Conservation (phyloP, 2,113 vertebrate genomes). For the Eclectus roratus region DNA sequence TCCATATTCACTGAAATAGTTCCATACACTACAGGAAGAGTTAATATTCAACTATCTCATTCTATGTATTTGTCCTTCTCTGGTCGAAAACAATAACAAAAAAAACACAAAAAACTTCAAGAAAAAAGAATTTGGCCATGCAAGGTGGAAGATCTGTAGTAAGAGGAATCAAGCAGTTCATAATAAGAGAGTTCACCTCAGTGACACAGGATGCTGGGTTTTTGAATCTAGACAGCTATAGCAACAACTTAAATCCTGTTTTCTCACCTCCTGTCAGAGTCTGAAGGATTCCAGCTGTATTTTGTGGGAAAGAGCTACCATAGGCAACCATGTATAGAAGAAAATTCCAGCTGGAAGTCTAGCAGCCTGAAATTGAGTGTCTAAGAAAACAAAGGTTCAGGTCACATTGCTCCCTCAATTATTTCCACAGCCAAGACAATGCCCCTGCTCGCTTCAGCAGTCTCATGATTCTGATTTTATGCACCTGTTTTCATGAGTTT, state of each 20-base stretch:
- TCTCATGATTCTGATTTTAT: background rate
- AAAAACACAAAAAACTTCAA: background rate
- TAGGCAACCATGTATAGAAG: background rate
- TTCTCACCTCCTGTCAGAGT: background rate
- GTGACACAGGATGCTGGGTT: background rate
- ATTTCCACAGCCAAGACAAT: background rate
- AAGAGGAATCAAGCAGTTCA: background rate
- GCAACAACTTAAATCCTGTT: background rate
- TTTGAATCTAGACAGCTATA: background rate
- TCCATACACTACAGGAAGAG: background rate
- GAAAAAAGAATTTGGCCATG: background rate
- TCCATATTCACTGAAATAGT: background rate
- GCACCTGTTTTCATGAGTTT: background rate
- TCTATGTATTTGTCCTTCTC: background rate
- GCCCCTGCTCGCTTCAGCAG: fast-evolving
- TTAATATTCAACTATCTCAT: background rate
- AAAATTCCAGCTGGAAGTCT: background rate
- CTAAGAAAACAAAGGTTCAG: background rate
- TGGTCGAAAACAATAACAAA: background rate
- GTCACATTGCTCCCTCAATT: background rate
- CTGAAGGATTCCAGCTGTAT: background rate
- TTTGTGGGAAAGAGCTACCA: background rate
- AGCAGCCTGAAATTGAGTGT: background rate
- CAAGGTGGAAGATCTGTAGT: background rate
- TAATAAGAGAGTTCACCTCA: background rate